Percentiles rank a stretch among this genome's conserved stretches.
Conservation (phyloP, 2,113 vertebrate species). For the Melospiza georgiana region DNA sequence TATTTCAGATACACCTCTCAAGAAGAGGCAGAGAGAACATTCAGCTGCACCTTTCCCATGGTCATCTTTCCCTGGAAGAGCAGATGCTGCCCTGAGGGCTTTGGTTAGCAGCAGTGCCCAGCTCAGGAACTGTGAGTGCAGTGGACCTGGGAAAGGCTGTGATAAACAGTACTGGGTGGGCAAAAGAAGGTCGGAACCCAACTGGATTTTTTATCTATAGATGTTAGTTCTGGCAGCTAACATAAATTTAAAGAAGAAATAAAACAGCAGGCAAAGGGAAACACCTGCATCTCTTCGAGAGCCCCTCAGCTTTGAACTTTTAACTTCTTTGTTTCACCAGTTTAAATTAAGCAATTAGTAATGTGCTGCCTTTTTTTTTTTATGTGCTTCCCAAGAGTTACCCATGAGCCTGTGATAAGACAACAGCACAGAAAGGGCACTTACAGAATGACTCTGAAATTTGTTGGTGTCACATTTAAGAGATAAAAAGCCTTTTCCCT, state of each 20-base stretch:
- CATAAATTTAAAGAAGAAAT: not conserved
- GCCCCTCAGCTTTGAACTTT: not conserved
- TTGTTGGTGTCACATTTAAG: not conserved
- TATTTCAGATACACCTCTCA: not conserved
- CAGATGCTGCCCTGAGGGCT: not conserved
- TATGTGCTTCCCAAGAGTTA: not conserved
- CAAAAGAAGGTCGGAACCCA: not conserved
- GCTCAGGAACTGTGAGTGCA: not conserved
- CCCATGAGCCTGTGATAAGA: not conserved
- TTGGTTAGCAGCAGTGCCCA: not conserved
- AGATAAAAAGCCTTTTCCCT: not conserved
- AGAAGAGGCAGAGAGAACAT: not conserved
- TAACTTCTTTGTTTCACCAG: not conserved
- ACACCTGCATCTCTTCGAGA: slow-evolving; percentile 41
- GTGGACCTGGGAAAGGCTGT: not conserved
- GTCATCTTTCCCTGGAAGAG: not conserved
- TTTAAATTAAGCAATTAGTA: slow-evolving; percentile 1
- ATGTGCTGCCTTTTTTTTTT: not conserved
- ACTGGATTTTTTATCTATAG: not conserved
- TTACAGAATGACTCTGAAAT: not conserved
- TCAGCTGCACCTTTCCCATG: not conserved
- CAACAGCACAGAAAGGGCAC: not conserved
- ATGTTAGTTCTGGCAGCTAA: not conserved
- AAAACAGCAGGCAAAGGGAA: slow-evolving; percentile 13
- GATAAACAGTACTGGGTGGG: not conserved